A percentile compares a stretch with the other conserved stretches of the same genome.
Evolutionary conservation across 53 echinoderm and acorn worm species (phyloP).

Genomic region (Hippasteria phrygiana): DNA sequence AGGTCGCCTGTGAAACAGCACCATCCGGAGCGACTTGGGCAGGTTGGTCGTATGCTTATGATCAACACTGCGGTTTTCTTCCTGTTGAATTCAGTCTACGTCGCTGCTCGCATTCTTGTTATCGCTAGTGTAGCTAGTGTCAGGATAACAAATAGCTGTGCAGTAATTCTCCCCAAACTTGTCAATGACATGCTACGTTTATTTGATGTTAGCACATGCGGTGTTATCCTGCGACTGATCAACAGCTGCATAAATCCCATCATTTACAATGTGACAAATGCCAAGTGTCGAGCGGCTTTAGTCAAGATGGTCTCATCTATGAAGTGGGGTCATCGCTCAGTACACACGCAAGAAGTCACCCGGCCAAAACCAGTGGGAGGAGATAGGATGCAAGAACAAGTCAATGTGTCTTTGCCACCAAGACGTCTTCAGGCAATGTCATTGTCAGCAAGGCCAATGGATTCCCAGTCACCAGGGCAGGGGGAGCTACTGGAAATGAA

Average conservation of each 20-base stretch:
- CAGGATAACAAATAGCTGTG: neutral
- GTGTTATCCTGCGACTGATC: neutral
- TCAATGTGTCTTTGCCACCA: neutral
- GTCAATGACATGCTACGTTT: neutral
- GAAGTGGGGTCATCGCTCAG: too few relatives aligned
- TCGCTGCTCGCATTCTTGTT: neutral
- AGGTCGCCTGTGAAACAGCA: neutral
- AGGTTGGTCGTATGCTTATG: neutral
- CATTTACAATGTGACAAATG: neutral
- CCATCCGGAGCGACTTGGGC: neutral
- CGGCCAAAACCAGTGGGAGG: neutral
- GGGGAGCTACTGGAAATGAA: neutral
- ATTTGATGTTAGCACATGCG: neutral
- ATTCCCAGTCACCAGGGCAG: neutral
- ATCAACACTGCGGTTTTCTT: conserved; percentile 1
- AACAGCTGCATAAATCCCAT: neutral
- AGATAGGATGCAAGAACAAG: neutral
- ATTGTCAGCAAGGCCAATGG: neutral
- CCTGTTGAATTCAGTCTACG: neutral
- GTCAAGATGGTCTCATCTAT: neutral
- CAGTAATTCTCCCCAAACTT: neutral
- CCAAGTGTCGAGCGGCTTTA: neutral
- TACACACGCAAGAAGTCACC: neutral
- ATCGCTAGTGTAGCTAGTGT: neutral
- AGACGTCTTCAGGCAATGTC: neutral